phyloP scores from a whole-genome alignment of 2,888 invertebrate genomes.

The Andricus quercusramuli region DNA sequence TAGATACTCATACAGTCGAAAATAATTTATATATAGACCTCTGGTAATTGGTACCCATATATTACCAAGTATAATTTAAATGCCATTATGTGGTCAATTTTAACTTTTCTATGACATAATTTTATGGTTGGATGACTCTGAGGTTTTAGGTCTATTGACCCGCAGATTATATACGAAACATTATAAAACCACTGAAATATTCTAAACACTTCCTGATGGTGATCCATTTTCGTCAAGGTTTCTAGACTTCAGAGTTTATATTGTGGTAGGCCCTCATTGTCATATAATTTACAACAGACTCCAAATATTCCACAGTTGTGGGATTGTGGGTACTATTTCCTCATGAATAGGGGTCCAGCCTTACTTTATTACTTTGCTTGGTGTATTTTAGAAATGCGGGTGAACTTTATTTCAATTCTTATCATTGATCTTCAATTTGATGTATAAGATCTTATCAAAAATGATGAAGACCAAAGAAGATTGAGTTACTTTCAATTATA shows the following conservation, averaged over 20 bases:
- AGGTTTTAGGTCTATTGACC: constrained; percentile 21
- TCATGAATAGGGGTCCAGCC: constrained; percentile 10
- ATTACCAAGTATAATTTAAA: background rate
- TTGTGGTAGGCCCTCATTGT: constrained; percentile 28
- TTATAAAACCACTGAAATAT: constrained; percentile 6
- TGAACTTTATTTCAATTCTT: background rate
- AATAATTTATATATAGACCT: background rate
- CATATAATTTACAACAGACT: background rate
- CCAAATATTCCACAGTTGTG: constrained; percentile 1
- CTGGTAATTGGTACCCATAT: background rate
- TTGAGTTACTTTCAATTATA: background rate
- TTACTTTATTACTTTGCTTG: constrained; percentile 14
- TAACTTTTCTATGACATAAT: background rate
- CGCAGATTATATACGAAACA: constrained; percentile 24
- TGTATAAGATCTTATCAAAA: background rate
- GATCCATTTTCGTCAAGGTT: constrained; percentile 29
- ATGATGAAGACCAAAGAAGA: background rate
- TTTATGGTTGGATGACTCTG: background rate
- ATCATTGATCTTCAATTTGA: background rate
- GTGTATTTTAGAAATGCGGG: constrained; percentile 19
- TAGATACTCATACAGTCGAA: no score
- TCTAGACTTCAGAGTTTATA: background rate
- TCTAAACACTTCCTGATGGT: background rate
- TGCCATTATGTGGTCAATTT: background rate
- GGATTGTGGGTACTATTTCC: constrained; percentile 20